Conservation (phyloP, 2,888 invertebrate species). For the Netelia inedita region DNA sequence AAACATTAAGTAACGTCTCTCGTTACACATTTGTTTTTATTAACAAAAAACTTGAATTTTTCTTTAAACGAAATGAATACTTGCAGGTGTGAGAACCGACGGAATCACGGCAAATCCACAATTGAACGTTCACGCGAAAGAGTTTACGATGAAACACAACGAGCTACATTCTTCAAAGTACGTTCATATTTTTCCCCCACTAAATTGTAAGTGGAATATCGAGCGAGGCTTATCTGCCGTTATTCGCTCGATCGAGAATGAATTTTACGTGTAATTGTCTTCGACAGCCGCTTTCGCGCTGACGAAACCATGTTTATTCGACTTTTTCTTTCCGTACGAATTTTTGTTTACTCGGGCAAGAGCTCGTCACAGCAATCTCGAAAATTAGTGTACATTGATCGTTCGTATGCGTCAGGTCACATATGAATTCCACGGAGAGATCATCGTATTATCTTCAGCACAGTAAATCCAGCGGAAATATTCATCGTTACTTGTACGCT, state of each 20-base stretch:
- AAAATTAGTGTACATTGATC: constrained; percentile 2
- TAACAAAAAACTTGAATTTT: no score
- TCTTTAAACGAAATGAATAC: constrained; percentile 17
- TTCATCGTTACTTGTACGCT: constrained; percentile 84
- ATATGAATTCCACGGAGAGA: constrained; percentile 80
- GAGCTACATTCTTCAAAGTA: constrained; percentile 84
- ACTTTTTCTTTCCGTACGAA: background rate
- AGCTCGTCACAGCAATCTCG: constrained; percentile 9
- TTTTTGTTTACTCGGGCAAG: background rate
- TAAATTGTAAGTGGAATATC: background rate
- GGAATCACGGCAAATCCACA: constrained; percentile 87
- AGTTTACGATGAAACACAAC: constrained; percentile 93
- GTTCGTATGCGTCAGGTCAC: constrained; percentile 72
- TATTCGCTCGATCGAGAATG: background rate
- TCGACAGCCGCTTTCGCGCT: background rate
- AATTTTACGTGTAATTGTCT: background rate
- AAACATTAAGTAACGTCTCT: no score
- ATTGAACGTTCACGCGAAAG: constrained; percentile 95
- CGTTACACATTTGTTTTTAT: no score
- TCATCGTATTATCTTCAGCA: constrained; percentile 86
- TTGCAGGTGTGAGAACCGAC: constrained; percentile 88
- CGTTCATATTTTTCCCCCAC: constrained; percentile 55
- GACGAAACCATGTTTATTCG: background rate
- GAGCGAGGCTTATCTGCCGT: no score
- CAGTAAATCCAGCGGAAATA: constrained; percentile 91